These are phyloP conservation scores for Berghia stephanieae DNA, from an alignment of 1,140 invertebrate species.

Conservation along the genomic window DNA sequence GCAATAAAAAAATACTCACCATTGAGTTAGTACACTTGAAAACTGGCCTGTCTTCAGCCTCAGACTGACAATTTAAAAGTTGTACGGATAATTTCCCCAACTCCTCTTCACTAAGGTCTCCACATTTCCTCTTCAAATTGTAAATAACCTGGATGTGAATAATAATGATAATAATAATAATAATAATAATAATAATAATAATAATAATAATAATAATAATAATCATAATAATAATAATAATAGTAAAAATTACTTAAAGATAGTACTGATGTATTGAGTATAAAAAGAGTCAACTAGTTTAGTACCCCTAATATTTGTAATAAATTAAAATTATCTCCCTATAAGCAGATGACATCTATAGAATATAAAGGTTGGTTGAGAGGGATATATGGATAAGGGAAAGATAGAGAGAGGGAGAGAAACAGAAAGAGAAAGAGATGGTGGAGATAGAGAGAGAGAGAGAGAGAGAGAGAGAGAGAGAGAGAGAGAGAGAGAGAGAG, in stretches of 20 bases:
- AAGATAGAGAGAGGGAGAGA: too few species aligned
- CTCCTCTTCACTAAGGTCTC: constrained; percentile 74
- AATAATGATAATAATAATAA: constrained; percentile 11
- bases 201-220: neutral
- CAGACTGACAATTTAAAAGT: constrained; percentile 77
- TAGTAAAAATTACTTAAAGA: neutral
- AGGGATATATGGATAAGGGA: too few species aligned
- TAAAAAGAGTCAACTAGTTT: neutral
- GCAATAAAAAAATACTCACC: too few species aligned
- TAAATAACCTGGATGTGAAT: constrained; percentile 49
- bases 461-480: too few species aligned
- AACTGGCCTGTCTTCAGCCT: constrained; percentile 72
- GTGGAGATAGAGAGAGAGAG: too few species aligned
- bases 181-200: neutral
- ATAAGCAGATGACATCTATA: too few species aligned
- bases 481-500: too few species aligned
- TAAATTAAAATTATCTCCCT: neutral
- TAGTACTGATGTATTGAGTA: neutral
- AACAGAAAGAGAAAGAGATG: too few species aligned
- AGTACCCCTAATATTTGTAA: neutral
- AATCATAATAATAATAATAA: too few species aligned
- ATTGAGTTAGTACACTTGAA: constrained; percentile 74
- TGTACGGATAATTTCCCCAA: constrained; percentile 76
- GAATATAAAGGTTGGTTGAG: too few species aligned
- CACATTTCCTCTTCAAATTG: constrained; percentile 54